These are phyloP conservation scores for Pterophyllum scalare DNA, from an alignment of 2,113 vertebrate species.

Conservation along the genomic window DNA sequence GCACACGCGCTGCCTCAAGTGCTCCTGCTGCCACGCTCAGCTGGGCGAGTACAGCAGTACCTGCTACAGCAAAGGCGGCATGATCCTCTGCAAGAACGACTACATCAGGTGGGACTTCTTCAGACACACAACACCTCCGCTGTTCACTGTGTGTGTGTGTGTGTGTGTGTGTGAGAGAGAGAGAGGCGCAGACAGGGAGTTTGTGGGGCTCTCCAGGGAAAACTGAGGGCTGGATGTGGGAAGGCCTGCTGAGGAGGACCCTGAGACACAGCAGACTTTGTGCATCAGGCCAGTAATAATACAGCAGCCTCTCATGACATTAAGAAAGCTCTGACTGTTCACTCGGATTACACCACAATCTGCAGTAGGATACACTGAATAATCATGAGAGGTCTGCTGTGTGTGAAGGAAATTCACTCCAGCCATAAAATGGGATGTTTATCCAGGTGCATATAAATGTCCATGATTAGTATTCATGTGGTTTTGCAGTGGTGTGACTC, in stretches of 20 bases:
- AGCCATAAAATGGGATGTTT: conserved; percentile 1
- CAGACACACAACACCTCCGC: background rate
- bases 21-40: conserved; percentile 86
- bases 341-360: background rate
- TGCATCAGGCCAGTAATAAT: conserved; percentile 10
- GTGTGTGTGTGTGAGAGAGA: background rate
- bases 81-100: conserved; percentile 87
- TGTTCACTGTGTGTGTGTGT: background rate
- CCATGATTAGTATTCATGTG: background rate
- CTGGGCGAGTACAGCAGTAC: conserved; percentile 85
- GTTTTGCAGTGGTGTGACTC: background rate
- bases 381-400: conserved; percentile 7
- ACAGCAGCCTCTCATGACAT: conserved; percentile 2
- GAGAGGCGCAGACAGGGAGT: background rate
- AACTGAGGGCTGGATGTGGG: background rate
- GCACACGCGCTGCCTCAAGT: conserved; percentile 86
- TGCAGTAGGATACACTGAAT: conserved; percentile 3
- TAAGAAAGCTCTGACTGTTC: conserved; percentile 1
- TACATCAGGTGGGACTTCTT: conserved; percentile 80
- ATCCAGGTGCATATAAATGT: conserved; percentile 12
- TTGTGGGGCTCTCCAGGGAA: background rate
- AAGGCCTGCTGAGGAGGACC: background rate
- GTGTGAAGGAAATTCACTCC: background rate
- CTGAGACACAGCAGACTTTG: conserved; percentile 8
- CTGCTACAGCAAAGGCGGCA: conserved; percentile 86